Evolutionary conservation across 2,797 vertebrate genomes (phyloP), one percentile per base, ranked within the genome.

Genomic region (Carapus acus): DNA sequence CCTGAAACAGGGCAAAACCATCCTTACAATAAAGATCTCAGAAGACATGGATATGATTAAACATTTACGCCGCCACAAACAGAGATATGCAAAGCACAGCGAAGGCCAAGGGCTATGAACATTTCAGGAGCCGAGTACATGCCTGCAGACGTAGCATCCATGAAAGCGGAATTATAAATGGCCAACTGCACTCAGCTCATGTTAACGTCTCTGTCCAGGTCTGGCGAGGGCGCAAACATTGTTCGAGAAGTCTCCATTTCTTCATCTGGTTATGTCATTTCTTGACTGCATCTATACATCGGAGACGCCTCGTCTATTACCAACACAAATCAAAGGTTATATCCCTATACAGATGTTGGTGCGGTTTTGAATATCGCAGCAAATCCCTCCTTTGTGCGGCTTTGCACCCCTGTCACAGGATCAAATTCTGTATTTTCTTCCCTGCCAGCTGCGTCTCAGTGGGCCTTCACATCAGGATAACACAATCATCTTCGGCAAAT

Each of bases 401-500:
- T 62, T 54, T 60, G 67, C 22, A 41, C 14, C 19, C 23, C 18
- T 24, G 47, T 51, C 52, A 46, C 62, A 67, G 69, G n/a, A 61
- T 79, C 64, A 73, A 65, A 78, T 43, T 44, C 60, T 68, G 43
- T 43, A 22, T 67, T 62, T 62, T 67, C 52, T 56, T 65, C 43
- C 19, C 48, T 59, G 60, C 65, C 76, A 77, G 77, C 67, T 76
- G 74, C 29, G 49, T 73, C 73, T 74, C 77, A 34, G 52, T 65
- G 54, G 74, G 62, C 37, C 48, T 54, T 73, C 62, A 59, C 74
- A 62, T 62, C 58, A 44, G 52, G 56, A 62, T 67, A 77, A 82
- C 73, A 66, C 73, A 76, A 80, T 79, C 74, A 80, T 51, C 76
- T 62, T 74, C 58, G 63, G 74, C 63, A 78, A 78, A 86, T 80